phyloP scores from a whole-genome alignment of 1,140 invertebrate genomes.

The Drosophila ohnishii region DNA sequence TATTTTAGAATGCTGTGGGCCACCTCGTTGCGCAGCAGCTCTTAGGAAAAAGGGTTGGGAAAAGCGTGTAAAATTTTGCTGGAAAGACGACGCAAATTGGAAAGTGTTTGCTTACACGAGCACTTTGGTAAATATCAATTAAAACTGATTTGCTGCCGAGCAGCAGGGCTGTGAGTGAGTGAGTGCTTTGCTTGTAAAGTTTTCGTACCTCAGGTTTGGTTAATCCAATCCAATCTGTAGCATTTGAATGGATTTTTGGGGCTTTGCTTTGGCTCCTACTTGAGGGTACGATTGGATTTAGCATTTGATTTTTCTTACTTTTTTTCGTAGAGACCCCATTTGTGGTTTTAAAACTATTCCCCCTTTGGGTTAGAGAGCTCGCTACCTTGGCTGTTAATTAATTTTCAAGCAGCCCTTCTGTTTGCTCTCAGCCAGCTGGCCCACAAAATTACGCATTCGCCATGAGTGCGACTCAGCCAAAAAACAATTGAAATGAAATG shows the following conservation, averaged over 20 bases:
- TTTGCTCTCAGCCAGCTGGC: slow-evolving; percentile 42
- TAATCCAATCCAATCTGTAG: slow-evolving; percentile 60
- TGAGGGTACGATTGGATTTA: slow-evolving; percentile 41
- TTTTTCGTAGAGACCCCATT: slow-evolving; percentile 3
- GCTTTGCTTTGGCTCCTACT: slow-evolving; percentile 53
- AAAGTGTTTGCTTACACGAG: slow-evolving; percentile 79
- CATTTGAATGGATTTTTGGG: slow-evolving; percentile 61
- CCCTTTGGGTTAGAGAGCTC: neutral
- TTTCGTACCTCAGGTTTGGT: slow-evolving; percentile 42
- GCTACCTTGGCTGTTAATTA: slow-evolving; percentile 60
- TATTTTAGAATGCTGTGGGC: slow-evolving; percentile 27
- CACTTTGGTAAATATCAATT: slow-evolving; percentile 82
- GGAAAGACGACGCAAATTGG: slow-evolving; percentile 60
- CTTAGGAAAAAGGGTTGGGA: neutral
- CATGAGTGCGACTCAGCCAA: neutral
- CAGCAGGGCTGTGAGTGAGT: slow-evolving; percentile 12
- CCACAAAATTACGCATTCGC: slow-evolving; percentile 42
- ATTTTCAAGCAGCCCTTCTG: slow-evolving; percentile 61
- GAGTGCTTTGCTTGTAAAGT: slow-evolving; percentile 26
- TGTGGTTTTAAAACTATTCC: slow-evolving; percentile 36
- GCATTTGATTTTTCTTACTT: slow-evolving; percentile 9
- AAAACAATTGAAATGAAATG: slow-evolving; percentile 29
- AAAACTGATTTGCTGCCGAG: slow-evolving; percentile 72
- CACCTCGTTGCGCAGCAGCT: neutral
- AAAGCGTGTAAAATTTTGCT: slow-evolving; percentile 57